A percentile compares a stretch with the other conserved stretches of the same genome.
Evolutionary conservation across 1,140 invertebrate species (phyloP).

Genomic region (Rhagoletis zephyria): DNA sequence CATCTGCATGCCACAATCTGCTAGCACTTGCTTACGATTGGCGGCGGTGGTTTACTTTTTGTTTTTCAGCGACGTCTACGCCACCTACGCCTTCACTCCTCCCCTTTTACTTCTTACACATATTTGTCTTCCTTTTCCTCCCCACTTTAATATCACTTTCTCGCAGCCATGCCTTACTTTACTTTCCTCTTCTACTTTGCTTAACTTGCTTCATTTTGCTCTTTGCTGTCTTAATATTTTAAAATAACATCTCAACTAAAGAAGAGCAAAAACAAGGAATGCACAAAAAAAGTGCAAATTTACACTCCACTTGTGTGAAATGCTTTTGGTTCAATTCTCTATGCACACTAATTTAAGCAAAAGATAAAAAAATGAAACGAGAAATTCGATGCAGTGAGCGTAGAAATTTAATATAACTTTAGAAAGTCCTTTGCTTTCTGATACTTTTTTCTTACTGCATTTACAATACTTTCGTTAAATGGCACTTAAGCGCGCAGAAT

Average conservation of each 20-base stretch:
- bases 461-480: conserved; percentile 14
- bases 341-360: conserved; percentile 10
- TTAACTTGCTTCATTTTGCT: conserved; percentile 4
- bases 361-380: not conserved
- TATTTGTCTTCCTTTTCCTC: conserved; percentile 17
- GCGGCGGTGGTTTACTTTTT: not conserved
- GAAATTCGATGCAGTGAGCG: conserved; percentile 1
- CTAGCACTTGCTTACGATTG: too few species aligned
- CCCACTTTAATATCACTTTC: conserved; percentile 19
- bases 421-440: conserved; percentile 43
- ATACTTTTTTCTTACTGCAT: not conserved
- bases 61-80: not conserved
- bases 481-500: not conserved
- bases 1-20: conserved; percentile 12
- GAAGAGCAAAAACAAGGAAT: conserved; percentile 35
- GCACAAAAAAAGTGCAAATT: not conserved
- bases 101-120: conserved; percentile 10
- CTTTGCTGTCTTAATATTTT: conserved; percentile 42
- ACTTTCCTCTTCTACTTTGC: too few species aligned
- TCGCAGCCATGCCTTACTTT: conserved; percentile 11
- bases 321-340: conserved; percentile 30
- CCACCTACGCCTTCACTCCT: not conserved
- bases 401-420: conserved; percentile 26
- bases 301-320: conserved; percentile 43
- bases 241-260: conserved; percentile 37